Percentiles rank a stretch among this genome's conserved stretches.
These are phyloP conservation scores for Mastomys coucha DNA, from an alignment of 2,113 vertebrate genomes.

Conservation along the genomic window DNA sequence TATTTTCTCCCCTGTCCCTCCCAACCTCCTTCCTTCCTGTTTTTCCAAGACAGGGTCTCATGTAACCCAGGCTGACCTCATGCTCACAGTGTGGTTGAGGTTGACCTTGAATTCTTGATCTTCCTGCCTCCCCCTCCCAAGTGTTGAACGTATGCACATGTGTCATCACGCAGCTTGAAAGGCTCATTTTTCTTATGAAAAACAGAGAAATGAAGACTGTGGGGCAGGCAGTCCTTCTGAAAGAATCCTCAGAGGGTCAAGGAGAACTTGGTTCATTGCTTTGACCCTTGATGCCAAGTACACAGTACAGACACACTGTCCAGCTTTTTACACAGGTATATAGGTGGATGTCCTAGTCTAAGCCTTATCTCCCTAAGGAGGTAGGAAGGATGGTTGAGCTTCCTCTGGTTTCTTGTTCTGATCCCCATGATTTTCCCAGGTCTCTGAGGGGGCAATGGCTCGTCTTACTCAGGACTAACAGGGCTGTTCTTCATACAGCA, in stretches of 20 bases:
- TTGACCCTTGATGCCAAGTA: not conserved
- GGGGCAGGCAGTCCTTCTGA: not conserved
- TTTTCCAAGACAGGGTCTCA: not conserved
- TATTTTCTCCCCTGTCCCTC: not conserved
- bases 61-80: not conserved
- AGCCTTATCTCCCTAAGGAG: not conserved
- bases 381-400: not conserved
- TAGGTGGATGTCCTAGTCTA: not conserved
- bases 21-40: not conserved
- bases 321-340: not conserved
- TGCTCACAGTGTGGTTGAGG: not conserved
- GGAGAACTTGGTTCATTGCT: not conserved
- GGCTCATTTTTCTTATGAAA: slow-evolving; percentile 48
- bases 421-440: not conserved
- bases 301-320: not conserved
- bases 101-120: not conserved
- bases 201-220: not conserved
- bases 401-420: not conserved
- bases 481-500: not conserved
- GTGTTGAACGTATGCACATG: not conserved
- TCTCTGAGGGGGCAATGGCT: not conserved
- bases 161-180: not conserved
- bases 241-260: slow-evolving; percentile 15
- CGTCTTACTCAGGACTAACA: not conserved
- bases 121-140: not conserved